Percentiles rank a stretch among this genome's conserved stretches.
These are phyloP conservation scores for Drosophila robusta DNA, from an alignment of 2,888 invertebrate genomes.

Conservation along the genomic window DNA sequence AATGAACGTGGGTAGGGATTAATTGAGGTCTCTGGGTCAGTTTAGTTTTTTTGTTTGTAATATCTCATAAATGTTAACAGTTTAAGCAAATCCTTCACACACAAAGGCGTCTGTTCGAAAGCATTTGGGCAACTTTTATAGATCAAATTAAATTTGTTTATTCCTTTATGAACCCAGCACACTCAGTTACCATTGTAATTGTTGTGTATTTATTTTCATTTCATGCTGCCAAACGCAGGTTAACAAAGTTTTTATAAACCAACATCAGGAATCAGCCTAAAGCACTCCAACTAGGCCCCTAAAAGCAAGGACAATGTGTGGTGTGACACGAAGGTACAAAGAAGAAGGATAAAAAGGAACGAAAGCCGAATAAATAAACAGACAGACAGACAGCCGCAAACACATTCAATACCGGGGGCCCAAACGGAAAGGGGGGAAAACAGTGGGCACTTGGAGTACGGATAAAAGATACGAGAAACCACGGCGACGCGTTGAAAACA, in stretches of 20 bases:
- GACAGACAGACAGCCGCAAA: slow-evolving; percentile 19
- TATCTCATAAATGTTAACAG: not conserved
- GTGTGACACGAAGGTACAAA: slow-evolving; percentile 34
- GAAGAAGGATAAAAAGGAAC: slow-evolving; percentile 10
- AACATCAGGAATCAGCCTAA: slow-evolving; percentile 54
- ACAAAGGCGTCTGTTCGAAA: slow-evolving; percentile 2
- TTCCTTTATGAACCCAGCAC: slow-evolving; percentile 19
- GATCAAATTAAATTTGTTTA: slow-evolving; percentile 34
- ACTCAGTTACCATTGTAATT: slow-evolving; percentile 18
- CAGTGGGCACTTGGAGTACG: slow-evolving; percentile 13
- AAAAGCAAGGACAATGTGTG: slow-evolving; percentile 47
- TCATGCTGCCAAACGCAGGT: slow-evolving; percentile 71
- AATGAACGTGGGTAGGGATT: slow-evolving; percentile 4
- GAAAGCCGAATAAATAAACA: slow-evolving; percentile 68
- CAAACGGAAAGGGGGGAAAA: no score
- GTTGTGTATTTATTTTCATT: slow-evolving; percentile 5
- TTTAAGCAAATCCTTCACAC: slow-evolving; percentile 12
- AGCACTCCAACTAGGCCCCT: slow-evolving; percentile 41
- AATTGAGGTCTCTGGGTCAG: slow-evolving; percentile 8
- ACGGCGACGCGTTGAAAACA: slow-evolving; percentile 38
- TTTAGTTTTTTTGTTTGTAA: slow-evolving; percentile 1
- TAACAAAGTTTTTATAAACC: slow-evolving; percentile 76
- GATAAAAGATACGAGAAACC: slow-evolving; percentile 36
- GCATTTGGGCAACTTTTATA: slow-evolving; percentile 28
- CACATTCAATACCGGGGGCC: not conserved